phyloP scores from a whole-genome alignment of 2,797 vertebrate genomes.

The Semotilus atromaculatus region DNA sequence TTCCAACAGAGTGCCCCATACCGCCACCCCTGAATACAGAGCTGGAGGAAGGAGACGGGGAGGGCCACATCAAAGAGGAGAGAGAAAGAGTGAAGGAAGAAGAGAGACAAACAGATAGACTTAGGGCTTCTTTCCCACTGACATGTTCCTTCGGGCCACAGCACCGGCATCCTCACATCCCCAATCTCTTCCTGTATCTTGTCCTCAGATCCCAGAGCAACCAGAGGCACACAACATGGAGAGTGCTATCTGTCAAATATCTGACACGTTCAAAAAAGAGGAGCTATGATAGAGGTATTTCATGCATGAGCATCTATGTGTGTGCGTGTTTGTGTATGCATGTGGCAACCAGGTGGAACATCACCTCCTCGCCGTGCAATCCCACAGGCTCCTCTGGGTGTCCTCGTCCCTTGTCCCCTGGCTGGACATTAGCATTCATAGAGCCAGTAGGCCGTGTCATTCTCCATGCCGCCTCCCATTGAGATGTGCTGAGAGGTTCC shows the following conservation, averaged over 20 bases:
- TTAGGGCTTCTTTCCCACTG: constrained; percentile 40
- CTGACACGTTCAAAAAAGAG: constrained; percentile 26
- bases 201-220: constrained; percentile 44
- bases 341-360: constrained; percentile 45
- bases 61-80: constrained; percentile 38
- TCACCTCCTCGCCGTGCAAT: constrained; percentile 25
- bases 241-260: constrained; percentile 43
- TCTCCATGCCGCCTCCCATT: constrained; percentile 73
- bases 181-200: constrained; percentile 55
- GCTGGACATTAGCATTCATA: constrained; percentile 83
- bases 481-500: constrained; percentile 67
- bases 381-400: constrained; percentile 43
- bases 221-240: constrained; percentile 5
- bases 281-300: constrained; percentile 48
- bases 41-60: constrained; percentile 44
- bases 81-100: constrained; percentile 3
- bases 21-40: constrained; percentile 70
- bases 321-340: constrained; percentile 44
- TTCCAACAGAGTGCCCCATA: constrained; percentile 72
- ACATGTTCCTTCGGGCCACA: constrained; percentile 42
- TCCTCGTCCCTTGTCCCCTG: constrained; percentile 47
- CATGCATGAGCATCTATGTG: constrained; percentile 31
- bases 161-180: constrained; percentile 40
- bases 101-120: constrained; percentile 5
- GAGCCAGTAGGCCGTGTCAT: constrained; percentile 78